phyloP scores from a whole-genome alignment of 2,888 invertebrate species.

The Chrysodeixis includens region DNA sequence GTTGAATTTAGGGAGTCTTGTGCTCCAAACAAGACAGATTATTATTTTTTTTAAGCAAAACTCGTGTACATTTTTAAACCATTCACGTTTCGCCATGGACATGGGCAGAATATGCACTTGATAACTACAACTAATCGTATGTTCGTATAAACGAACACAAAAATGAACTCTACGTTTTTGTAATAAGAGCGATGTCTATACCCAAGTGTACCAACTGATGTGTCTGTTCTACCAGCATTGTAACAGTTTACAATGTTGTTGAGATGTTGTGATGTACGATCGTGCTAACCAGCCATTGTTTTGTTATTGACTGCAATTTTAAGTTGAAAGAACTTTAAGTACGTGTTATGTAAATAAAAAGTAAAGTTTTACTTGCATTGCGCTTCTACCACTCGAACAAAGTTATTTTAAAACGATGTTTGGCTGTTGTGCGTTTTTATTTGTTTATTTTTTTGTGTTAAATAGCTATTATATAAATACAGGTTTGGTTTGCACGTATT shows the following conservation, averaged over 20 bases:
- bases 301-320: slow-evolving; percentile 10
- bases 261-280: slow-evolving; percentile 7
- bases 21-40: neutral
- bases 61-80: slow-evolving; percentile 36
- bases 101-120: slow-evolving; percentile 22
- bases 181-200: too few relatives aligned
- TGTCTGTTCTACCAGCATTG: slow-evolving; percentile 19
- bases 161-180: neutral
- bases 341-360: slow-evolving; percentile 20
- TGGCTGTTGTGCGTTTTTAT: neutral
- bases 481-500: neutral
- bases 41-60: slow-evolving; percentile 11
- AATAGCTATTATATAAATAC: too few relatives aligned
- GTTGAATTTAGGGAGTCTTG: too few relatives aligned
- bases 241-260: slow-evolving; percentile 13
- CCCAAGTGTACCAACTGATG: neutral
- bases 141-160: neutral
- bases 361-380: neutral
- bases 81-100: slow-evolving; percentile 48
- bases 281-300: slow-evolving; percentile 35
- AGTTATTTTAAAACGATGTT: too few relatives aligned
- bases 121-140: neutral
- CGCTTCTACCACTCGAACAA: neutral
- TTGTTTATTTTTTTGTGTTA: neutral
- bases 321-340: slow-evolving; percentile 11